Evolutionary conservation across 1,140 invertebrate genomes (phyloP), one percentile per base, ranked within the genome.

Genomic region (Scaptomyza pallida): DNA sequence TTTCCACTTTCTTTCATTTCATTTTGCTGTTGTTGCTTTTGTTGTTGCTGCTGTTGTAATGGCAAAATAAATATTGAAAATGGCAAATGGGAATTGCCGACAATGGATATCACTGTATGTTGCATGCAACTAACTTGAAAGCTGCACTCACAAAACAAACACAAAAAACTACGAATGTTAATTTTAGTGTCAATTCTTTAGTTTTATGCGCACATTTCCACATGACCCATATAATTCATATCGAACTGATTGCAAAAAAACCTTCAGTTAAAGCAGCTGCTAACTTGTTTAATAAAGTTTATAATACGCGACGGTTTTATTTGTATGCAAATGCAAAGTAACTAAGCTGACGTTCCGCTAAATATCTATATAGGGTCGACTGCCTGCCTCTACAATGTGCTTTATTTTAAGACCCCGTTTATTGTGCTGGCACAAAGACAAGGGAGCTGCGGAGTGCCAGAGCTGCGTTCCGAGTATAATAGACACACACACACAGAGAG

Each of bases 21-120:
- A 33, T 48, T 33, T 41, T 62, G 55, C 30, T 48, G 33, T n/a
- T 47, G 13, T 26, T 10, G 48, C 50, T 43, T 55, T 43, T 35
- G 23, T n/a, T 26, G 23, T 37, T 51, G 17, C 43, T 52, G 17
- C 2, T 70, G 40, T 75, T 75, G 63, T 54, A 75, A 75, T 78
- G 75, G 56, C 13, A 78, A 69, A 78, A 82, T 82, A 82, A 78
- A 82, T 82, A 82, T 82, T 82, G 71, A 78, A 83, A 82, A 86
- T 86, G 81, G 77, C 81, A 86, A 86, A 86, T 86, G 81, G 81
- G 82, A 88, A 86, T 85, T 81, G 82, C 77, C 77, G 64, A 88
- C 82, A 88, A 86, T 85, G 72, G 63, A 61, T 69, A 26, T 63
- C 60, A 10, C 5, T 37, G 33, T n/a, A n/a, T 37, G 33, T 37